Percentiles rank a stretch among this genome's conserved stretches.
phyloP scores from a whole-genome alignment of 2,113 vertebrate species.

The Isurus oxyrinchus region DNA sequence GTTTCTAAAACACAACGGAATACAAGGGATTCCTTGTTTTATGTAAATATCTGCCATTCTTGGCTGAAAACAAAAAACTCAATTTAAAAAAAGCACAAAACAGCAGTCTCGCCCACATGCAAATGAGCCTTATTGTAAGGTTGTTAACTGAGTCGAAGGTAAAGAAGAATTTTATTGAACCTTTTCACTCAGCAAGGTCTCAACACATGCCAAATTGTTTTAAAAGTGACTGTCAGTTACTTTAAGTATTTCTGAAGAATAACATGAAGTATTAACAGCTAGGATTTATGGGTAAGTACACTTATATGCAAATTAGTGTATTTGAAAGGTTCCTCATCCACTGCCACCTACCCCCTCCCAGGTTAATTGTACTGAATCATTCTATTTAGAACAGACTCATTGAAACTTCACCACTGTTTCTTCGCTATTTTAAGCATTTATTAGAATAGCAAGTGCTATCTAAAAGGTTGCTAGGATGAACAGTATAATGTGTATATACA shows the following conservation, averaged over 20 bases:
- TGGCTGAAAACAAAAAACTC: conserved; percentile 25
- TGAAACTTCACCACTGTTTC: background rate
- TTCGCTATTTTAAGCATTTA: conserved; percentile 22
- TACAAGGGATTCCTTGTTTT: conserved; percentile 35
- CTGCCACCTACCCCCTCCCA: background rate
- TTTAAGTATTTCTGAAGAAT: conserved; percentile 32
- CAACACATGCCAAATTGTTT: conserved; percentile 34
- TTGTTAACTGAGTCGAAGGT: conserved; percentile 16
- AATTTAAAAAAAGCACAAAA: conserved; percentile 32
- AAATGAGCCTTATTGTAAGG: conserved; percentile 33
- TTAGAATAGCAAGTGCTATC: conserved; percentile 28
- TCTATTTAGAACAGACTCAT: conserved; percentile 16
- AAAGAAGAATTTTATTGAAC: conserved; percentile 26
- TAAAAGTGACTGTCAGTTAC: conserved; percentile 25
- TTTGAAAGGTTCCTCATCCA: background rate
- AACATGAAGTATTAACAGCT: conserved; percentile 25
- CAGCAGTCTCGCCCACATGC: conserved; percentile 20
- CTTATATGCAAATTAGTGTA: conserved; percentile 34
- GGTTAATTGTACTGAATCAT: conserved; percentile 1
- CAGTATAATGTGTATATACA: conserved; percentile 5
- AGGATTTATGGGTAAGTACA: conserved; percentile 26
- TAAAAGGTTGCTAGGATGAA: conserved; percentile 37
- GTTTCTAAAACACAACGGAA: conserved; percentile 32
- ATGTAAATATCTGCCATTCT: conserved; percentile 32
- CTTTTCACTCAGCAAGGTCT: conserved; percentile 27